Base-by-base conservation (phyloP, 2,888 invertebrate species). In the Heliconius aoede region DNA sequence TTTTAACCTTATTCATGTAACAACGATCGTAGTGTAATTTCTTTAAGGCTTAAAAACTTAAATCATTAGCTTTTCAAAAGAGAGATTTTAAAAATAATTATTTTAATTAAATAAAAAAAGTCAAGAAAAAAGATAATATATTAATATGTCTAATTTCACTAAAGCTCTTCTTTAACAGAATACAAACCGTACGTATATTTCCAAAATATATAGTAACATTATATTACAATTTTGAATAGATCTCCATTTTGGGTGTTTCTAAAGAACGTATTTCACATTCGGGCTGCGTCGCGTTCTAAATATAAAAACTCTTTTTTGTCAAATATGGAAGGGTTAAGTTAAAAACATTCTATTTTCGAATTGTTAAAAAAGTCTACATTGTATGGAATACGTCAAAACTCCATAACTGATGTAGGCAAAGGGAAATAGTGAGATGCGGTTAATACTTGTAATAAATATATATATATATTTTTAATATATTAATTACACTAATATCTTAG, bases 301-400 rank as follows among this genome's bases (percentile, higher is more conserved):
- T 94, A 90, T 93, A 93, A 92, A 92, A 90, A 90, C 86, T 89
- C 88, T 90, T 93, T 93, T 94, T 93, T 92, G 93, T 93, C 92
- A 93, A 94, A 94, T 94, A 93, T 93, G 94, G 94, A 94, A 94
- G 94, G 94, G 94, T 94, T 94, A 93, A 91, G 93, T 93, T 93
- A 92, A 93, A 93, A 94, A 93, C 93, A 89, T 93, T 94, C 94
- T 94, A 94, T 94, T 94, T 94, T 94, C 80, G 92, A 94, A 92
- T 93, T 92, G 91, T 94, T 93, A 93, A 94, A 94, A 72, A 94
- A 93, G 91, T 91, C 90, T 87, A 93, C 93, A 93, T 94, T 94
- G 93, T 93, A 92, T 93, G 91, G 92, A 93, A 93, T 94, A 93
- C 93, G 93, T 94, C 93, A 92, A 93, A 94, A 91, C 93, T 90